Evolutionary conservation across 64 coral and sea anemone genomes (phyloP).

Genomic region (Stylophora pistillata): DNA sequence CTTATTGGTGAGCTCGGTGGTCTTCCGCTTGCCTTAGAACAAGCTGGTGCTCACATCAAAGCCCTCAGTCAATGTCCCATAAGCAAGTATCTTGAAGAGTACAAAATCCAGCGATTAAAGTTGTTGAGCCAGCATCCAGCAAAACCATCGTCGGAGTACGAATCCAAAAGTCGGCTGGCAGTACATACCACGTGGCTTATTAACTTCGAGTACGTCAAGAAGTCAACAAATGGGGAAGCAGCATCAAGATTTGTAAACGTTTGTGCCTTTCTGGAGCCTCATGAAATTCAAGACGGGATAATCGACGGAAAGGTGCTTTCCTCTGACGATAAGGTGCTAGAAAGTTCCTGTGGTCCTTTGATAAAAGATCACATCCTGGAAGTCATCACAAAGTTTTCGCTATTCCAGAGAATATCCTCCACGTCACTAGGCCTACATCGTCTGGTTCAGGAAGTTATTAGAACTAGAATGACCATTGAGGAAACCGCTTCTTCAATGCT

Average conservation of each 20-base stretch:
- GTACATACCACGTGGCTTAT: slow-evolving; percentile 57
- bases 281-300: slow-evolving; percentile 11
- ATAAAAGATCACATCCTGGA: not conserved
- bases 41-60: not conserved
- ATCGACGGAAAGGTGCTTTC: slow-evolving; percentile 1
- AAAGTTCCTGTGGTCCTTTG: not conserved
- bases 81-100: too few species aligned
- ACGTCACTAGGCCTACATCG: slow-evolving; percentile 20
- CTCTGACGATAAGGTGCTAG: not conserved
- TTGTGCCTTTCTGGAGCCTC: slow-evolving; percentile 4
- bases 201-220: slow-evolving; percentile 49
- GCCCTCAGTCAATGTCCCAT: not conserved
- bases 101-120: not conserved
- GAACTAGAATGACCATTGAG: not conserved
- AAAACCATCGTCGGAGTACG: not conserved
- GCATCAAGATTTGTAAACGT: not conserved
- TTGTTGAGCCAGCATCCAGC: not conserved
- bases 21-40: slow-evolving; percentile 56
- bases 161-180: slow-evolving; percentile 39
- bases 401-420: slow-evolving; percentile 16
- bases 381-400: slow-evolving; percentile 26
- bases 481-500: not conserved
- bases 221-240: not conserved
- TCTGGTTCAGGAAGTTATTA: slow-evolving; percentile 45
- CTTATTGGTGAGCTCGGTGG: slow-evolving; percentile 40